Conservation (phyloP, 2,888 invertebrate genomes). For the Tachina lurida region DNA sequence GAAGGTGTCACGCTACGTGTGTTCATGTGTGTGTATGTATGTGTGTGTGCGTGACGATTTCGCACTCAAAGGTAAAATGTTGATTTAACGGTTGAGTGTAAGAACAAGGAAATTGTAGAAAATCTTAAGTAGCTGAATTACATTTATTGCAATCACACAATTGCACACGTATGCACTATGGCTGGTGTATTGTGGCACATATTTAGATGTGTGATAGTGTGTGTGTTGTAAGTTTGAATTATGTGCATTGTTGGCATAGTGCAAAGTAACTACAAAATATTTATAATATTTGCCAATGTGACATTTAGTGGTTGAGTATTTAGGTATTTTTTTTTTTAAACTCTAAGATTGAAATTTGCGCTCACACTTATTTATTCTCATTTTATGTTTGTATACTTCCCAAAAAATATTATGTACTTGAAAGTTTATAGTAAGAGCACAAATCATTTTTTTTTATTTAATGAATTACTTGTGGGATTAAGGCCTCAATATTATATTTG, state of each 20-base stretch:
- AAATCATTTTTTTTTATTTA: too few relatives aligned
- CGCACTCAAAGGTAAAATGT: conserved; percentile 61
- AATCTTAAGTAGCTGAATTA: conserved; percentile 58
- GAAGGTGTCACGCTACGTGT: background rate
- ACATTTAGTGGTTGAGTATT: conserved; percentile 30
- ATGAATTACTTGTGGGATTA: too few relatives aligned
- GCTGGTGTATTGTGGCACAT: background rate
- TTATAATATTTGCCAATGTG: conserved; percentile 52
- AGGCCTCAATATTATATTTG: too few relatives aligned
- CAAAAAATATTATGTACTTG: background rate
- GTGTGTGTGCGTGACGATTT: conserved; percentile 18
- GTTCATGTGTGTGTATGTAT: background rate
- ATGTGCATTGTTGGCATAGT: conserved; percentile 52
- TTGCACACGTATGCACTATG: background rate
- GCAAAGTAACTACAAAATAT: conserved; percentile 55
- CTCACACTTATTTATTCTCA: too few relatives aligned
- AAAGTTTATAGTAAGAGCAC: too few relatives aligned
- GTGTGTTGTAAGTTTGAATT: background rate
- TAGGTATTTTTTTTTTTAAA: background rate
- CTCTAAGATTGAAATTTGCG: background rate
- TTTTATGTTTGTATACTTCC: background rate
- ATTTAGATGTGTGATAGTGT: background rate
- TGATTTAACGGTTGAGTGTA: conserved; percentile 65
- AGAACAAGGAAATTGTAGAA: conserved; percentile 45
- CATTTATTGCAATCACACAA: conserved; percentile 28